These are phyloP conservation scores for Sebastes steindachneri DNA, from an alignment of 2,797 vertebrate species.

Conservation along the genomic window DNA sequence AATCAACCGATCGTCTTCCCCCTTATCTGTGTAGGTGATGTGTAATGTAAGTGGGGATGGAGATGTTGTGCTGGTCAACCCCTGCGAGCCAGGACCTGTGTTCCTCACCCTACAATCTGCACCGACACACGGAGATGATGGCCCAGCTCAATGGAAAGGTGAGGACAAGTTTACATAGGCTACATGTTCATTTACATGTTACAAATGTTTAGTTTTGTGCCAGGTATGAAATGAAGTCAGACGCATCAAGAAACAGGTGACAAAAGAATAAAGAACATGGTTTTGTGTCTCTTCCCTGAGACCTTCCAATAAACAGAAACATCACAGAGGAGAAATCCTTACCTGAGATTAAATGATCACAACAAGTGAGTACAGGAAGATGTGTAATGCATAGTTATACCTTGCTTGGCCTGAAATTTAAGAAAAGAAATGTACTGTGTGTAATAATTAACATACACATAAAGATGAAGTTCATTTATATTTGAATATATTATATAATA, in stretches of 20 bases:
- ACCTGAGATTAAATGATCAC: neutral
- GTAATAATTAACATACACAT: neutral
- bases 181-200: neutral
- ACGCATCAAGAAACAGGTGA: neutral
- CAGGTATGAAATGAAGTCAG: neutral
- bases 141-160: conserved; percentile 30
- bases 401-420: neutral
- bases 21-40: conserved; percentile 41
- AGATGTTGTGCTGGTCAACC: conserved; percentile 50
- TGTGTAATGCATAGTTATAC: neutral
- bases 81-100: conserved; percentile 30
- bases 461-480: neutral
- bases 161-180: neutral
- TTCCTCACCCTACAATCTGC: conserved; percentile 35
- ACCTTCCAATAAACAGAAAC: neutral
- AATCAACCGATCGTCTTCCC: too few relatives aligned
- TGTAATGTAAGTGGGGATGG: conserved; percentile 38
- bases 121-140: conserved; percentile 11
- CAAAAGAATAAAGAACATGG: neutral
- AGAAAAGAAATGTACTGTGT: neutral
- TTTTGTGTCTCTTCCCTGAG: neutral
- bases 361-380: neutral
- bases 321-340: neutral
- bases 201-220: neutral
- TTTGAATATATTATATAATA: too few relatives aligned